Evolutionary conservation across 2,113 vertebrate species (phyloP).

Genomic region (Lamprologus sp.): DNA sequence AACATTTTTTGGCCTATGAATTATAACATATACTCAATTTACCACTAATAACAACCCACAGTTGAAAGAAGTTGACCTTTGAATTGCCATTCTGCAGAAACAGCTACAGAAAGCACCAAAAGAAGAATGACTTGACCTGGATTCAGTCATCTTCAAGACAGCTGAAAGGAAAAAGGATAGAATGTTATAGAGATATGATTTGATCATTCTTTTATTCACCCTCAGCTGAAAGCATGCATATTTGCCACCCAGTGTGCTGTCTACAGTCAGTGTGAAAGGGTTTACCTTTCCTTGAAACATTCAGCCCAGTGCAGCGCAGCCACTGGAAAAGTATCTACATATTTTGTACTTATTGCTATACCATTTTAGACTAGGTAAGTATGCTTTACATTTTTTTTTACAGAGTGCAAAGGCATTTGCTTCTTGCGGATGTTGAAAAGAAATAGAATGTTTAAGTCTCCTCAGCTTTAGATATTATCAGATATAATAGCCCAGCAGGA

Average conservation of each 20-base stretch:
- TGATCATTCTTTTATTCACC: neutral
- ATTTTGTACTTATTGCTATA: neutral
- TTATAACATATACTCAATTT: neutral
- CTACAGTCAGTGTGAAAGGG: neutral
- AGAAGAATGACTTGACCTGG: neutral
- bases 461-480: neutral
- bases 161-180: neutral
- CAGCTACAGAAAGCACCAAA: neutral
- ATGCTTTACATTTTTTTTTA: neutral
- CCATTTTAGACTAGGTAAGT: neutral
- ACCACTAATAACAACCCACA: neutral
- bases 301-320: neutral
- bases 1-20: neutral
- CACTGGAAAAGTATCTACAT: neutral
- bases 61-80: neutral
- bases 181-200: neutral
- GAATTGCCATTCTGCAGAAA: neutral
- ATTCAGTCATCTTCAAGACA: neutral
- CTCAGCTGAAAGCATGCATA: neutral
- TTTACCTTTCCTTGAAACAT: neutral
- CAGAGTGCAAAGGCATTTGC: neutral
- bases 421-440: neutral
- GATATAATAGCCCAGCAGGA: neutral
- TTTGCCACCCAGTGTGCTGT: neutral
- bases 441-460: neutral